Base-by-base conservation (phyloP, 2,113 vertebrate species). In the Sterna hirundo region DNA sequence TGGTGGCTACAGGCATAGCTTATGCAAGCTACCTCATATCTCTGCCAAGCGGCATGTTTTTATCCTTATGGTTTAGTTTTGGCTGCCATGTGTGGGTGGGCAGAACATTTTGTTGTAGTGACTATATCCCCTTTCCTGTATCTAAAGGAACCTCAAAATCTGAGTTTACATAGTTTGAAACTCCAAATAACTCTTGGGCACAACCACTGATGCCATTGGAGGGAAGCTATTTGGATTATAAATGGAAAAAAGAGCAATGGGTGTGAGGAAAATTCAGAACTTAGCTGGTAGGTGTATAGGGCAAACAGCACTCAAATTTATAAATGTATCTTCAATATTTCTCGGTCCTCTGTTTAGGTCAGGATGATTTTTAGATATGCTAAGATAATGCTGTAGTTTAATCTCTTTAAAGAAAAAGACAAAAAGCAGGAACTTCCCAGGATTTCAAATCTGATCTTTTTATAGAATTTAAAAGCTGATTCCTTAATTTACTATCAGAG, bases 41-140 rank as follows among this genome's bases (percentile, higher is more conserved):
- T 65, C 44, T 90, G 80, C 70, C 91, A 95, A 93, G 16, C 0
- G 6, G 29, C 29, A 66, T 82, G 57, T 87, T 96, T 95, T 94
- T 55, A 38, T 78, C 62, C 58, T 88, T 83, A 77, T 92, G 64
- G 23, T 90, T 97, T 90, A 94, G 52, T 91, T 92, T 91, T 81
- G 64, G 44, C 77, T 92, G 78, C 38, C 30, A n/a, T 6, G 5
- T 11, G 30, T 38, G 74, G 27, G 72, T 61, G 65, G 62, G 32
- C 58, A 81, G 74, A 94, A 87, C 54, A 74, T 88, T 87, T 52
- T 83, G 32, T 82, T 81, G 64, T 61, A 83, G 47, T 3, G 3
- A 55, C 57, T 83, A 4, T 82, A 47, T 64, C 16, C 87, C n/a
- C 86, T 66, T 75, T 60, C 42, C 65, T 87, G 7, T 38, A 60